Evolutionary conservation across 2,797 vertebrate genomes (phyloP), one percentile per base, ranked within the genome.

Genomic region (Centroberyx gerrardi): DNA sequence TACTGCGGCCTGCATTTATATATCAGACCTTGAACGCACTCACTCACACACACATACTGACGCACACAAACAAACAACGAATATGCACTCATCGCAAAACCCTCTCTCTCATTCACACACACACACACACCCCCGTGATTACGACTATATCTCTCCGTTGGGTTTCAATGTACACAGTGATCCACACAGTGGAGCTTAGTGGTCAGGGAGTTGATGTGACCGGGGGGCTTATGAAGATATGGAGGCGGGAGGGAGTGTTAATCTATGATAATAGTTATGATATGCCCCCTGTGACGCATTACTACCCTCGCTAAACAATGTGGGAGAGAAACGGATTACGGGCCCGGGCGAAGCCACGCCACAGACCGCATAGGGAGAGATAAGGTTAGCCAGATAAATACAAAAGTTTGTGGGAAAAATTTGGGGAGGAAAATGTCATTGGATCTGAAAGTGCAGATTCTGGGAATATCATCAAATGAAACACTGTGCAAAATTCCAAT

Each of bases 241-340:
- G 76, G 66, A 68, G 69, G 63, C 68, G 63, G 69, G 60, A 69
- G 73, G 62, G 82, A 76, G 85, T 88, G 89, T 84, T 88, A 87
- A 88, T 92, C 87, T 91, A 78, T 62, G 80, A 92, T 89, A 91
- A 92, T 81, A 90, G 82, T 74, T 87, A 65, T 69, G 83, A 81
- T 81, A 82, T 75, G 78, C 80, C 80, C 81, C 68, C 22, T 0
- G 76, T 86, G 90, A 81, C 9, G 69, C 85, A 88, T 87, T 84
- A 80, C 76, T 44, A 64, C 70, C 53, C 81, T 76, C 69, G 66
- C 63, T 15, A 73, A 89, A 90, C 83, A 85, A 82, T 36, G 8
- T 44, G 22, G 13, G 49, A 83, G 80, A 76, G 66, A 74, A 74
- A 60, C 70, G 62, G 80, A 84, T 84, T 79, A 84, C 1, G 42